phyloP scores from a whole-genome alignment of 2,113 vertebrate genomes.

The Mormyrus iriodes region DNA sequence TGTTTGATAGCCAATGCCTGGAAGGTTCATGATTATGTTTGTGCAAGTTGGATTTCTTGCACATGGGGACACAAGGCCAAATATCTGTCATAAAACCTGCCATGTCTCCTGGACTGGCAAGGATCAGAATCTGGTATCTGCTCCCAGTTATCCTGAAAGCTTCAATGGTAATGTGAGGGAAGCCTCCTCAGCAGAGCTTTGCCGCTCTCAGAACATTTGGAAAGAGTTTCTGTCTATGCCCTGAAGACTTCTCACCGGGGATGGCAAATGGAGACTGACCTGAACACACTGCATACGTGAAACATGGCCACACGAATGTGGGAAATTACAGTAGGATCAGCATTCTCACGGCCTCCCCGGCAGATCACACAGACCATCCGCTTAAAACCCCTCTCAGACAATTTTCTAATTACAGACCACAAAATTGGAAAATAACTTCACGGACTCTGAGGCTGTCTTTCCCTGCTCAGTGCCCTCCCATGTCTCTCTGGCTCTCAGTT shows the following conservation, averaged over 20 bases:
- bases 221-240: background rate
- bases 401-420: slow-evolving; percentile 53
- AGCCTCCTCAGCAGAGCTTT: background rate
- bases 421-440: slow-evolving; percentile 55
- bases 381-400: slow-evolving; percentile 6
- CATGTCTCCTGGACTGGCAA: background rate
- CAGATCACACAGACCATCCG: background rate
- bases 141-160: background rate
- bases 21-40: background rate
- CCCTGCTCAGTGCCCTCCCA: slow-evolving; percentile 16
- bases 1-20: background rate
- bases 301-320: background rate
- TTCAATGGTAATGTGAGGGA: background rate
- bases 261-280: background rate
- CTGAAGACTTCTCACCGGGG: background rate
- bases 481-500: slow-evolving; percentile 41
- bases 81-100: background rate
- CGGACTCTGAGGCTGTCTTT: slow-evolving; percentile 40
- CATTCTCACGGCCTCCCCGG: slow-evolving; percentile 6
- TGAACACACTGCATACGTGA: background rate
- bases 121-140: background rate
- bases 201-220: background rate
- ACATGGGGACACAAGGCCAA: background rate
- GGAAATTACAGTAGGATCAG: slow-evolving; percentile 4
- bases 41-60: background rate